phyloP scores from a whole-genome alignment of 2,113 vertebrate species.

The Deroptyus accipitrinus region DNA sequence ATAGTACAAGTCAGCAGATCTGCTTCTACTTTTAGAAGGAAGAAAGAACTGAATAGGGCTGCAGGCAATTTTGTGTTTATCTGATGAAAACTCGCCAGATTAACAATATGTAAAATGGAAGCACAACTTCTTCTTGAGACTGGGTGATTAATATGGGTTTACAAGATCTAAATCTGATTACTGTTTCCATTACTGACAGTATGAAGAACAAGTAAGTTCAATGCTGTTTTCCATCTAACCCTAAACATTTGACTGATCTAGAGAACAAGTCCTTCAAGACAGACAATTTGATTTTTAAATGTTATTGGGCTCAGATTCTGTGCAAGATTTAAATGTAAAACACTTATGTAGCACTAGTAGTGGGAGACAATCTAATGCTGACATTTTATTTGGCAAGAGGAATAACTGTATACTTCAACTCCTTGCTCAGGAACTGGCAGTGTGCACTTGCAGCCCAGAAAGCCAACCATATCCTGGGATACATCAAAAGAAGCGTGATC shows the following conservation, averaged over 20 bases:
- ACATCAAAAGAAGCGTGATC: no score
- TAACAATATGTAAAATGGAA: not conserved
- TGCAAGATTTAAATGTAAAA: not conserved
- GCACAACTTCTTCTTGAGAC: not conserved
- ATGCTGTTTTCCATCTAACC: not conserved
- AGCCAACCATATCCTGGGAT: no score
- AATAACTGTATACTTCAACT: not conserved
- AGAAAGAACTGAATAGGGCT: not conserved
- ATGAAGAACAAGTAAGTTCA: not conserved
- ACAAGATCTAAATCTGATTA: not conserved
- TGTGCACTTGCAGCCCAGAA: no score
- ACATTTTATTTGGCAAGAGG: not conserved
- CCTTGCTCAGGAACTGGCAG: not conserved
- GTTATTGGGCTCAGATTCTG: not conserved
- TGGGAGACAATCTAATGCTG: not conserved
- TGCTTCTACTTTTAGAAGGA: not conserved
- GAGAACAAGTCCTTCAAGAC: not conserved
- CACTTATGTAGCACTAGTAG: not conserved
- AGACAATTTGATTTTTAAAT: not conserved
- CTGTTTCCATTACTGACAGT: not conserved
- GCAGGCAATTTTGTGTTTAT: not conserved
- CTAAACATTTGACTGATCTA: not conserved
- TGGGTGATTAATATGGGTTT: not conserved
- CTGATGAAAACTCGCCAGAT: not conserved
- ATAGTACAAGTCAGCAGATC: constrained; percentile 13